Conservation (phyloP, 2,113 vertebrate genomes). For the Loxodonta africana region DNA sequence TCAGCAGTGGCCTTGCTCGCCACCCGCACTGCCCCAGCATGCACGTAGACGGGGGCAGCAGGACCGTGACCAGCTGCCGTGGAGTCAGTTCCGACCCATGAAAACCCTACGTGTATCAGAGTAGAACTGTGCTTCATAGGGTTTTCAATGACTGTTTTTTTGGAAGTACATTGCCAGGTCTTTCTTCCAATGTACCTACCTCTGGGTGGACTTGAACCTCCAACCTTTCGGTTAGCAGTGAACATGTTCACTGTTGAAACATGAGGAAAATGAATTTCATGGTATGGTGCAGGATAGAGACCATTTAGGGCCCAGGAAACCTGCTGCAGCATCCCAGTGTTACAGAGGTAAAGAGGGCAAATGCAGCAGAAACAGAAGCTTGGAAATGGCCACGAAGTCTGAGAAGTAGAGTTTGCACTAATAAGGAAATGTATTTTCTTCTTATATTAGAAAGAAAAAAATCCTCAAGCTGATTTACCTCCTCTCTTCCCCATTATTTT, state of each 20-base stretch:
- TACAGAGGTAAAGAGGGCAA: too few relatives aligned
- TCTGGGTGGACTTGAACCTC: neutral
- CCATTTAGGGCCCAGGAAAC: neutral
- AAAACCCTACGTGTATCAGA: too few relatives aligned
- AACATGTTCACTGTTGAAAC: neutral
- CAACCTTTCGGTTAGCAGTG: neutral
- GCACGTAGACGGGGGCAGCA: neutral
- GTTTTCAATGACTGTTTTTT: too few relatives aligned
- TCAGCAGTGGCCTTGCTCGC: neutral
- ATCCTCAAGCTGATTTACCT: neutral
- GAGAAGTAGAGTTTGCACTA: neutral
- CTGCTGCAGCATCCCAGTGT: neutral
- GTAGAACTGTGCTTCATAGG: too few relatives aligned
- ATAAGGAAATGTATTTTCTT: conserved; percentile 32
- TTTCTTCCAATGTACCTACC: neutral
- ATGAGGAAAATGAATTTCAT: neutral
- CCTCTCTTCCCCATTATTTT: neutral
- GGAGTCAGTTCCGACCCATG: too few relatives aligned
- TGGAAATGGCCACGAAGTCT: neutral
- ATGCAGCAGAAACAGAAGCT: neutral
- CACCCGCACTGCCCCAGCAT: neutral
- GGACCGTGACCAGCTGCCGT: neutral
- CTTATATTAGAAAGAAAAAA: neutral
- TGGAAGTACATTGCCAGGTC: neutral
- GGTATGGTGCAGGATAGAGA: neutral